These are phyloP conservation scores for Listrodromus nycthemerus DNA, from an alignment of 2,888 invertebrate genomes.

Conservation along the genomic window DNA sequence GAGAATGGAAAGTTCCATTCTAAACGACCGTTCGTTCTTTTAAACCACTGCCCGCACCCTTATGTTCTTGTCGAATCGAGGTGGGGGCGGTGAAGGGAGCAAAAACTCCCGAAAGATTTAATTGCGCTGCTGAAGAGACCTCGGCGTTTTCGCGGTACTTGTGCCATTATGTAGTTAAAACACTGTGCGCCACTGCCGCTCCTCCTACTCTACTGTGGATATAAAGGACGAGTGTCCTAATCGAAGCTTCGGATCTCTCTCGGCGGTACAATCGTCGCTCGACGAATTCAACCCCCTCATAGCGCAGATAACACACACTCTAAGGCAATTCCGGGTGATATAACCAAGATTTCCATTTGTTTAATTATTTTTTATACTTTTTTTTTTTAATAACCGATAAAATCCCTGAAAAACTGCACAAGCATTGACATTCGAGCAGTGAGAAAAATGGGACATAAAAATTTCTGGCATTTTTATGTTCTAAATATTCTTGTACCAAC, in stretches of 20 bases:
- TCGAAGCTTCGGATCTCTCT: slow-evolving; percentile 65
- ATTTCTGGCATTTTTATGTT: no score
- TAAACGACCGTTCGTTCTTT: slow-evolving; percentile 20
- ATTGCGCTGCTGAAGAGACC: slow-evolving; percentile 40
- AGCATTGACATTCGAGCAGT: no score
- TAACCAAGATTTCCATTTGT: background rate
- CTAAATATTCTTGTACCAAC: no score
- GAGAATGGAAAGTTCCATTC: slow-evolving; percentile 31
- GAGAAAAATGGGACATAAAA: no score
- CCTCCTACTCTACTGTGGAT: slow-evolving; percentile 20
- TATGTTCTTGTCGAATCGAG: background rate
- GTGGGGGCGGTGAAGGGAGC: background rate
- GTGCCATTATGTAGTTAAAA: background rate
- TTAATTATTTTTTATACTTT: background rate
- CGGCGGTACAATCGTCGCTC: slow-evolving; percentile 2
- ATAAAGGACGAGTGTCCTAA: slow-evolving; percentile 65
- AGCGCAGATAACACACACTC: background rate
- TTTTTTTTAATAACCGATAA: no score
- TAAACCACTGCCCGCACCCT: background rate
- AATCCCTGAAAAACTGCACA: no score
- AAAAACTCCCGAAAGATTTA: slow-evolving; percentile 41
- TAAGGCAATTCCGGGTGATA: background rate
- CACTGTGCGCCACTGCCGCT: background rate
- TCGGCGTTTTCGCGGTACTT: slow-evolving; percentile 19
- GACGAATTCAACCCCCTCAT: slow-evolving; percentile 18